A percentile compares a stretch with the other conserved stretches of the same genome.
These are phyloP conservation scores for Platyscapa corneri DNA, from an alignment of 1,140 invertebrate genomes.

Conservation along the genomic window DNA sequence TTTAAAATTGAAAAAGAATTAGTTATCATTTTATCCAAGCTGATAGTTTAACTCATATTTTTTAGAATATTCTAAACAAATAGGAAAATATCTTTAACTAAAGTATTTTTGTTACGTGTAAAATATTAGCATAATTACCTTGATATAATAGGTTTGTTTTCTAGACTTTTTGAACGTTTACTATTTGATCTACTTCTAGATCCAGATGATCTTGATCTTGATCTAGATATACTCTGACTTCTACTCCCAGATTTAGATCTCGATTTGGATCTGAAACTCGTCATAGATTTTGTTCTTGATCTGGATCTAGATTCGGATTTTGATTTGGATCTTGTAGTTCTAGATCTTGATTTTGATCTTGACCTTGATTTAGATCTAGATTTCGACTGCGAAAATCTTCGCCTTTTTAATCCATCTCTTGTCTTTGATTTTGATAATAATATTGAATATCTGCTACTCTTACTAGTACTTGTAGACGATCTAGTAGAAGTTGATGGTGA, in stretches of 20 bases:
- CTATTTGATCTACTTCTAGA: conserved; percentile 67
- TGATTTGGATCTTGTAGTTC: conserved; percentile 54
- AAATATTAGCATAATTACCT: conserved; percentile 68
- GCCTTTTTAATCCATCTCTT: conserved; percentile 47
- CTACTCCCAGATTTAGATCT: conserved; percentile 70
- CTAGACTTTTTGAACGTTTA: conserved; percentile 66
- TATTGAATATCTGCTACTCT: conserved; percentile 62
- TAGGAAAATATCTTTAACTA: too few relatives aligned
- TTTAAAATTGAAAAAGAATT: too few relatives aligned
- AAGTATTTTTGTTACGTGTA: too few relatives aligned
- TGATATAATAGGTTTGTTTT: conserved; percentile 68
- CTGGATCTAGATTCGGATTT: conserved; percentile 65
- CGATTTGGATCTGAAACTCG: conserved; percentile 69
- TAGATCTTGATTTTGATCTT: conserved; percentile 65
- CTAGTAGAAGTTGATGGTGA: conserved; percentile 64
- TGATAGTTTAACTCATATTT: too few relatives aligned
- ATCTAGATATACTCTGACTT: conserved; percentile 64
- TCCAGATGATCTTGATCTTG: conserved; percentile 66
- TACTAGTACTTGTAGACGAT: conserved; percentile 51
- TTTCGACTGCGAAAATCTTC: conserved; percentile 64
- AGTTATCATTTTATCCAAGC: too few relatives aligned
- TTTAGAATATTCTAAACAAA: too few relatives aligned
- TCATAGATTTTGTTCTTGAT: conserved; percentile 62
- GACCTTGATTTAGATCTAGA: conserved; percentile 66
- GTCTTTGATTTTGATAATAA: conserved; percentile 70